phyloP scores from a whole-genome alignment of 2,113 vertebrate species.

The Elephantulus edwardii region DNA sequence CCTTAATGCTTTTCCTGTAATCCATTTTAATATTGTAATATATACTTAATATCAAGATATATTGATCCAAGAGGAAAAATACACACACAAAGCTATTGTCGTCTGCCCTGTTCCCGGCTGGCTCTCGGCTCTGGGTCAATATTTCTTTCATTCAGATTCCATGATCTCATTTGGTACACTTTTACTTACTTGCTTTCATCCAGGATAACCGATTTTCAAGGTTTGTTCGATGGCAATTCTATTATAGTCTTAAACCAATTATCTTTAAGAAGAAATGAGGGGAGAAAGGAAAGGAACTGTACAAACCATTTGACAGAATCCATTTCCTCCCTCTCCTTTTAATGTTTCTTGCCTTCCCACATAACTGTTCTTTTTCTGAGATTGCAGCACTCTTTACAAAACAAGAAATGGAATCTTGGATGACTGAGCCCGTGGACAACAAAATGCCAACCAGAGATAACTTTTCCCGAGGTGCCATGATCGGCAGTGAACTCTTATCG shows the following conservation, averaged over 20 bases:
- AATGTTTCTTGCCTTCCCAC: slow-evolving; percentile 31
- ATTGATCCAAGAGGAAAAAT: neutral
- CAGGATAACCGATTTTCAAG: slow-evolving; percentile 28
- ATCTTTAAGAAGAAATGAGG: slow-evolving; percentile 64
- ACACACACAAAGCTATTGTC: neutral
- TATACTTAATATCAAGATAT: slow-evolving; percentile 51
- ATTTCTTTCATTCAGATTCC: slow-evolving; percentile 48
- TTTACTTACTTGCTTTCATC: slow-evolving; percentile 46
- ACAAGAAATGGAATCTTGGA: slow-evolving; percentile 38
- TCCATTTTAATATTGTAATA: slow-evolving; percentile 34
- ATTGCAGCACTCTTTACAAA: slow-evolving; percentile 19
- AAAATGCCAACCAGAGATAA: slow-evolving; percentile 19
- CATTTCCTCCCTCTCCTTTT: slow-evolving; percentile 48
- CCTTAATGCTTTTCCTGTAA: neutral
- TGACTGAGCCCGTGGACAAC: slow-evolving; percentile 26
- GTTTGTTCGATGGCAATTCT: slow-evolving; percentile 60
- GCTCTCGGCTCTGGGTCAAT: neutral
- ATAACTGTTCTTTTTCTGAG: neutral
- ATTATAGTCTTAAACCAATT: slow-evolving; percentile 59
- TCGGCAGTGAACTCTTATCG: neutral
- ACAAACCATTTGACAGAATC: slow-evolving; percentile 52
- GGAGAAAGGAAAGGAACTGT: slow-evolving; percentile 18
- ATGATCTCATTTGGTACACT: slow-evolving; percentile 38
- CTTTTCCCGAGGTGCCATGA: neutral
- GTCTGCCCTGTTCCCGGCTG: slow-evolving; percentile 1